Base-by-base conservation (phyloP, 2,888 invertebrate genomes). In the Dorcus parallelipipedus region DNA sequence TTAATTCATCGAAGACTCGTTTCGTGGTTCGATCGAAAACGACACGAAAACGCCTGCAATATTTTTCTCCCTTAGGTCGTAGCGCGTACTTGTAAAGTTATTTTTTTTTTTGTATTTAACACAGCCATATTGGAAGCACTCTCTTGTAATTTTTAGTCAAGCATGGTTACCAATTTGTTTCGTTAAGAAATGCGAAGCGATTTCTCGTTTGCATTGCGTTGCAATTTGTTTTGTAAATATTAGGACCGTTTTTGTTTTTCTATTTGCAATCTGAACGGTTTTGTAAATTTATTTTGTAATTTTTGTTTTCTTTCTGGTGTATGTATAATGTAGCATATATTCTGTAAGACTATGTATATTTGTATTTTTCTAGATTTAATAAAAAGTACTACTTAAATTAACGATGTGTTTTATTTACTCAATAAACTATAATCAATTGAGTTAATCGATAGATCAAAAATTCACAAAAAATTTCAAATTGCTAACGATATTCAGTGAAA, bases 161-260 rank as follows among this genome's bases (percentile, higher is more conserved):
- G 61, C 63, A 67, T 71, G 73, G 73, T 73, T 73, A 73, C 73
- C 73, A 72, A 68, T 53, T 52, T 64, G 48, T 38, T 20, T 45
- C 14, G 45, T 45, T 45, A 20, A 17, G 14, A 45, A 17, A 20
- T 20, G 45, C 5, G 26, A 52, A 52, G 58, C 63, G 65, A 54
- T 62, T 55, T 61, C 50, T 63, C 63, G 61, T 56, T 45, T 57
- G 54, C 58, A 23, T 38, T n/a, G 49, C 26, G 41, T 42, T 51
- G n/a, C 50, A 56, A 57, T 63, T 62, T 14, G 63, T 64, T 62
- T 58, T 64, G 54, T 61, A 61, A 51, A 49, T 63, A 65, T 61
- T 54, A 10, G 41, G 14, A 17, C 9, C 45, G 45, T 10, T 33
- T 33, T 6, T 33, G 26, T 33, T 33, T 53, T 41, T 38, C 47